Evolutionary conservation across 2,113 vertebrate species (phyloP).

Genomic region (Tragelaphus scriptus): DNA sequence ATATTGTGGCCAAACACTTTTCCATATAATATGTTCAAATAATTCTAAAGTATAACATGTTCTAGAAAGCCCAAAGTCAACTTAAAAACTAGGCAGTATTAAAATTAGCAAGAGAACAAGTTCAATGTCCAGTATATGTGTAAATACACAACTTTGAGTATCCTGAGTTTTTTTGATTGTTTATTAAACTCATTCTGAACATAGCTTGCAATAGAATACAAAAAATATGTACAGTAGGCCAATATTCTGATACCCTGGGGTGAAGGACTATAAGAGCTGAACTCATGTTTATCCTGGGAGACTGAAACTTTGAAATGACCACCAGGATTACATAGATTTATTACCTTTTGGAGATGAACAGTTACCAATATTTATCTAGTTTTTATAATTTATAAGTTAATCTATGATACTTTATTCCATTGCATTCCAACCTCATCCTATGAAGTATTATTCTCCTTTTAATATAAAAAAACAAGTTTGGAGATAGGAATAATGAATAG

Average conservation of each 20-base stretch:
- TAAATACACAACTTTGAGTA: neutral
- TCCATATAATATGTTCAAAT: neutral
- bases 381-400: conserved; percentile 22
- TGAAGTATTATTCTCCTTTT: neutral
- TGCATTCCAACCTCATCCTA: neutral
- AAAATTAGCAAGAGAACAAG: neutral
- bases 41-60: neutral
- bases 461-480: neutral
- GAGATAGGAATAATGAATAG: neutral
- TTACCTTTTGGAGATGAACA: neutral
- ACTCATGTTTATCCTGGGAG: neutral
- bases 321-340: neutral
- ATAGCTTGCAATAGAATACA: neutral
- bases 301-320: neutral
- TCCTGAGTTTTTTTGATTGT: neutral
- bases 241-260: neutral
- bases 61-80: neutral
- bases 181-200: neutral
- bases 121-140: neutral
- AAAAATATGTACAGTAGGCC: neutral
- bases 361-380: neutral
- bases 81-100: neutral
- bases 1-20: neutral
- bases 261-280: neutral
- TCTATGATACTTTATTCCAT: neutral